Base-by-base conservation (phyloP, 2,888 invertebrate species). In the Catocala fraxini region DNA sequence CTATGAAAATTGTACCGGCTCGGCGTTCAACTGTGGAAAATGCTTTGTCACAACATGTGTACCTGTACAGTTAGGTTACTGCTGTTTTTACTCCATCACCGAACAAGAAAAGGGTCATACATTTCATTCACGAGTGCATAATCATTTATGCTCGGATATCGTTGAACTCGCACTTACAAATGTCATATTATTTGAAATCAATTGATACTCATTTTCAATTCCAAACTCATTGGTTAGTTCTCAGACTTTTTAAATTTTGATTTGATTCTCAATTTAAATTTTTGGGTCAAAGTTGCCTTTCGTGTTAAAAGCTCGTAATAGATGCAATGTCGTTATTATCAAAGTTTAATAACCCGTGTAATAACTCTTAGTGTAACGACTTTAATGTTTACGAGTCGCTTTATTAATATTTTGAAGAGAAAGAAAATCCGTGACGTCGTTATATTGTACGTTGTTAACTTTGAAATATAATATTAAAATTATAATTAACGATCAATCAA, bases 21-120 rank as follows among this genome's bases (percentile, higher is more conserved):
- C 55, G 51, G 56, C 46, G 51, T 63, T 70, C 75, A 66, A 75
- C 76, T 83, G 80, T 82, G 91, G 90, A 91, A 93, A 93, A 90
- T 84, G 85, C 79, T 88, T 88, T 89, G 84, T 87, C 84, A 85
- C 80, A 60, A 12, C 15, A 55, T 63, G 52, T 65, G 41, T 56
- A 39, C 9, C 13, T n/a, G 25, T 59, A 59, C 49, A 43, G 48
- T 51, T 51, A 45, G 55, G 47, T 48, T 5, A 59, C 41, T 53
- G 59, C 61, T 63, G 51, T 45, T 62, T 70, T 65, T 55, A 51
- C 34, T 13, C 11, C 41, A 55, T 39, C 49, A 57, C 49, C 56
- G n/a, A 25, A 41, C 15, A 43, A 59, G 13, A 46, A 48, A 10
- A 34, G 9, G 11, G 41, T 42, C 39, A 7, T 34, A 7, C 34